Conservation (phyloP, 2,797 vertebrate genomes). For the Etheostoma perlongum region DNA sequence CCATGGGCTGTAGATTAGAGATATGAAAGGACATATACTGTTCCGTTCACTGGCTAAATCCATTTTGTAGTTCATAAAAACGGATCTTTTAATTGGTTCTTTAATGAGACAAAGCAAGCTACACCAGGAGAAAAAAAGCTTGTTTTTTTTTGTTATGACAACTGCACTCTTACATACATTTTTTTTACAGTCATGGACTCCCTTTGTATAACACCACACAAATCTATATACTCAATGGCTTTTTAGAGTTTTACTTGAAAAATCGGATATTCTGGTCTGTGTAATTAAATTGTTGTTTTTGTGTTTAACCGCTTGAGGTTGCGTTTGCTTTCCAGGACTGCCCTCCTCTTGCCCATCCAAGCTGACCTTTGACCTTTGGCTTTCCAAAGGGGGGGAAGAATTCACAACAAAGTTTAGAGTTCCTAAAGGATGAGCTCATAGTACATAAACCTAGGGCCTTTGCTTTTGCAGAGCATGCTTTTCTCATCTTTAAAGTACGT, state of each 20-base stretch:
- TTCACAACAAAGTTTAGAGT: conserved; percentile 87
- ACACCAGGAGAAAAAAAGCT: conserved; percentile 82
- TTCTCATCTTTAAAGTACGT: conserved; percentile 85
- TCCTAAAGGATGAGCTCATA: conserved; percentile 77
- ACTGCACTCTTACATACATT: conserved; percentile 88
- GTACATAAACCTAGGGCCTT: conserved; percentile 73
- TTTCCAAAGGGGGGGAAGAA: conserved; percentile 78
- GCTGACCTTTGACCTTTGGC: conserved; percentile 79
- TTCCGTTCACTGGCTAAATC: conserved; percentile 32
- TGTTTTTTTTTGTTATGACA: conserved; percentile 82
- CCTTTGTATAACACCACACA: conserved; percentile 87
- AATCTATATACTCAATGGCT: conserved; percentile 87
- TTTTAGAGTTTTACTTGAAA: conserved; percentile 78
- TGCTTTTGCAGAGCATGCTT: conserved; percentile 82
- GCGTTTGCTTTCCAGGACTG: conserved; percentile 69
- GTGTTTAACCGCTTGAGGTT: conserved; percentile 45
- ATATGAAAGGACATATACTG: conserved; percentile 30
- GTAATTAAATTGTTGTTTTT: conserved; percentile 54
- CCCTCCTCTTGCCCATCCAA: conserved; percentile 62
- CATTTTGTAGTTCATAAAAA: conserved; percentile 77
- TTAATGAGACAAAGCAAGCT: conserved; percentile 88
- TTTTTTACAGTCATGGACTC: conserved; percentile 86
- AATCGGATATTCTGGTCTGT: conserved; percentile 64
- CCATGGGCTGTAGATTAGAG: conserved; percentile 40
- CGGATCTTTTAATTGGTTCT: conserved; percentile 77